A percentile compares a stretch with the other conserved stretches of the same genome.
Evolutionary conservation across 1,140 invertebrate species (phyloP).

Genomic region (Cyphomyrmex costatus): DNA sequence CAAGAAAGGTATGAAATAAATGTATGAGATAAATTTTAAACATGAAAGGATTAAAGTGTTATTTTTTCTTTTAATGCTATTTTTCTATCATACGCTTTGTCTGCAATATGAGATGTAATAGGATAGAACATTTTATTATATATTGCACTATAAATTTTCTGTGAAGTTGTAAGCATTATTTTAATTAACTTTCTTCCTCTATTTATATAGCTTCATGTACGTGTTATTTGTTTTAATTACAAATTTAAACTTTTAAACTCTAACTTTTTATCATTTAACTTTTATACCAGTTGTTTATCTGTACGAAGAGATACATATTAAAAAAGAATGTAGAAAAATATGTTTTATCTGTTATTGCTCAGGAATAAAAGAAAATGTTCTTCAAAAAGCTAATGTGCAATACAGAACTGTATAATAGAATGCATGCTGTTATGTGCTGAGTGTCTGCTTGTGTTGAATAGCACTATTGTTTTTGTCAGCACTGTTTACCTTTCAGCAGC

Average conservation of each 20-base stretch:
- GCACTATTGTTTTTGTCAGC: conserved; percentile 6
- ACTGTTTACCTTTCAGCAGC: conserved; percentile 14
- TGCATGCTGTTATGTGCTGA: neutral
- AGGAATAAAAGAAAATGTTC: neutral
- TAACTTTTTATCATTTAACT: conserved; percentile 10
- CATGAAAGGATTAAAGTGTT: neutral
- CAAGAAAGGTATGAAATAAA: neutral
- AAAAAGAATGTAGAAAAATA: neutral
- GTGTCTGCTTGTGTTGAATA: neutral
- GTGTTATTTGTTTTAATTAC: conserved; percentile 16
- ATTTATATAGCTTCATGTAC: neutral
- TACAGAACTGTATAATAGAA: neutral
- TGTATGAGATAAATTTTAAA: neutral
- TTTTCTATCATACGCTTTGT: neutral
- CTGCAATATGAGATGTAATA: neutral
- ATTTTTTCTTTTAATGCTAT: neutral
- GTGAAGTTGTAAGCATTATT: neutral
- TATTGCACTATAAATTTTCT: neutral
- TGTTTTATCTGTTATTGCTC: neutral
- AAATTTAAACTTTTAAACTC: conserved; percentile 22
- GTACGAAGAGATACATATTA: neutral
- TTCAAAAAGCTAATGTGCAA: neutral
- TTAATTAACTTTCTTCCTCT: conserved; percentile 14
- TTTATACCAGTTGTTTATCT: neutral
- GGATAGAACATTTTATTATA: neutral